Base-by-base conservation (phyloP, 2,113 vertebrate genomes). In the Heteronetta atricapilla region DNA sequence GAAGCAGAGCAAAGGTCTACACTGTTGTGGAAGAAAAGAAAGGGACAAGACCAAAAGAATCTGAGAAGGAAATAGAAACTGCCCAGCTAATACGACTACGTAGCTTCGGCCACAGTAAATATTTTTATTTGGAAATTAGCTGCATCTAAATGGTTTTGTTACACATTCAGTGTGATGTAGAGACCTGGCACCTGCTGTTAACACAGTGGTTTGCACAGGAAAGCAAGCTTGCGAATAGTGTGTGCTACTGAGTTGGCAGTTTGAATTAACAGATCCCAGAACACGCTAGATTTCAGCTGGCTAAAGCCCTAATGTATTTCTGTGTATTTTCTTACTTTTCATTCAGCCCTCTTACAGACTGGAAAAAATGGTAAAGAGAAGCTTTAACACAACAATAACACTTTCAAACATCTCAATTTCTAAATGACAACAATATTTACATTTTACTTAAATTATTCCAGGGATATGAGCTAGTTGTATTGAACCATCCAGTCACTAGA, bases 141-240 rank as follows among this genome's bases (percentile, higher is more conserved):
- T 94, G 40, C 19, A 62, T 80, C 50, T 91, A 66, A 87, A 64
- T 58, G 62, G 34, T 58, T 89, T 94, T 93, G 44, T 84, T 81
- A 78, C 46, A 31, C 48, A 34, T 70, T 70, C 50, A 83, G 52
- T 56, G 69, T 52, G 73, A 56, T 46, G n/a, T 42, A 74, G 40
- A 88, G 73, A 90, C 55, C 86, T 58, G 81, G 90, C 76, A 95
- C 83, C 86, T 96, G 89, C 86, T 92, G 73, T 38, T 87, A 78
- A 34, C 90, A 36, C 68, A 75, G 74, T 63, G 66, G 67, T 87
- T 93, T 95, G 86, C 89, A 86, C 92, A 94, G 94, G 83, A 82
- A 82, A 94, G 89, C 84, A 91, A 93, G 67, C 85, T 86, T 68
- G 69, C 84, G 76, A 90, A 90, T 25, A 38, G 48, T 36, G 52